A percentile compares a stretch with the other conserved stretches of the same genome.
phyloP scores from a whole-genome alignment of 2,888 invertebrate species.

The Oscheius sp. region DNA sequence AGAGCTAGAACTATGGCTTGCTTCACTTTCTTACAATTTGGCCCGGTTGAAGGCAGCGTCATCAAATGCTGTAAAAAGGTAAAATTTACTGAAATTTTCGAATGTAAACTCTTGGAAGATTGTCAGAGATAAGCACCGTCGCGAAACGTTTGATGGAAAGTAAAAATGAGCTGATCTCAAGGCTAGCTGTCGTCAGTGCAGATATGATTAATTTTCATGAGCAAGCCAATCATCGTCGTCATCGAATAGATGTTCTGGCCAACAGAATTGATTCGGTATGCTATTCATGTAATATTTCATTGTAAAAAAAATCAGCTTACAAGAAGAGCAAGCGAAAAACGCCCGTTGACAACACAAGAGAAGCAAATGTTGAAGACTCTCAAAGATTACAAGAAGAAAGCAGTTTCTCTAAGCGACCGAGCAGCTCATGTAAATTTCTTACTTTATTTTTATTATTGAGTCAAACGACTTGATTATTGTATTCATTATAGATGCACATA shows the following conservation, averaged over 20 bases:
- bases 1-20: neutral
- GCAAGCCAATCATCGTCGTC: neutral
- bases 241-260: neutral
- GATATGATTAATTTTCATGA: neutral
- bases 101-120: neutral
- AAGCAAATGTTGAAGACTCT: constrained; percentile 14
- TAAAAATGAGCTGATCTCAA: neutral
- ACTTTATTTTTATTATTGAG: neutral
- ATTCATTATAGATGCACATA: too few relatives aligned
- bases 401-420: neutral
- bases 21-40: neutral
- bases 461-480: neutral
- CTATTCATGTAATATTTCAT: neutral
- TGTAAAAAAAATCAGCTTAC: neutral
- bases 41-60: neutral
- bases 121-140: neutral
- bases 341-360: constrained; percentile 14
- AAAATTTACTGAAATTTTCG: neutral
- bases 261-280: constrained; percentile 22
- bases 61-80: neutral
- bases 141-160: neutral
- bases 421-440: neutral
- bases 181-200: neutral
- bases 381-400: neutral
- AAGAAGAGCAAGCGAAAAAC: constrained; percentile 3